Evolutionary conservation across 2,888 invertebrate genomes (phyloP).

Genomic region (Pilophorus perplexus): DNA sequence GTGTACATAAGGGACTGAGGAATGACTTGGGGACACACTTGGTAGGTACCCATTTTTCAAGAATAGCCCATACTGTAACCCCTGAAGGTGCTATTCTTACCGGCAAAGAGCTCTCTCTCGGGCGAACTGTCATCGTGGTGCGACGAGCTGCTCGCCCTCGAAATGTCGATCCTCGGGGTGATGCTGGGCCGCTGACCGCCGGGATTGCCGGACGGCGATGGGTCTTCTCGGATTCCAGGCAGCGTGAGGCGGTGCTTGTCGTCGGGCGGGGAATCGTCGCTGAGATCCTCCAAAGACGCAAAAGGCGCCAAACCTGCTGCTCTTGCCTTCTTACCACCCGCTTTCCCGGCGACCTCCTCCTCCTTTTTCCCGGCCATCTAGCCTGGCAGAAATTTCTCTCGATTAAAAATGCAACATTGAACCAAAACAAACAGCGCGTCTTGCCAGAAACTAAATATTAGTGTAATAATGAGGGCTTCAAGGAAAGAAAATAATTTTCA

Average conservation of each 20-base stretch:
- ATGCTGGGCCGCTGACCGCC: slow-evolving; percentile 50
- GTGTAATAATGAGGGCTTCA: too few species aligned
- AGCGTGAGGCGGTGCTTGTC: slow-evolving; percentile 49
- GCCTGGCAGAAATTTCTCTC: slow-evolving; percentile 5
- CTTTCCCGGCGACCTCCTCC: slow-evolving; percentile 39
- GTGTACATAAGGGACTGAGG: too few species aligned
- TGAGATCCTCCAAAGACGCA: slow-evolving; percentile 88
- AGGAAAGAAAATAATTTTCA: too few species aligned
- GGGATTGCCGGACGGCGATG: slow-evolving; percentile 36
- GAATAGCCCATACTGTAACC: too few species aligned
- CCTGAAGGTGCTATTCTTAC: slow-evolving; percentile 51
- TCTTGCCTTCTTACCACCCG: slow-evolving; percentile 54
- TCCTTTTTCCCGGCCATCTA: slow-evolving; percentile 40
- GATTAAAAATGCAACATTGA: too few species aligned
- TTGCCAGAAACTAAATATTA: too few species aligned
- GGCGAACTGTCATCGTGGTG: slow-evolving; percentile 82
- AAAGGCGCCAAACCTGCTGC: slow-evolving; percentile 93
- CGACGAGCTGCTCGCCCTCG: slow-evolving; percentile 82
- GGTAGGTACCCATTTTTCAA: too few species aligned
- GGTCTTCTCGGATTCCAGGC: slow-evolving; percentile 51
- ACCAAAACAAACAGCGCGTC: too few species aligned
- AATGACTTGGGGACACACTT: too few species aligned
- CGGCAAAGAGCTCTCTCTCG: slow-evolving; percentile 75
- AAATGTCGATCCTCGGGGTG: slow-evolving; percentile 84
- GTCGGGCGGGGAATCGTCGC: slow-evolving; percentile 62